Evolutionary conservation across 2,113 vertebrate species (phyloP).

Genomic region (Pelecanus crispus): DNA sequence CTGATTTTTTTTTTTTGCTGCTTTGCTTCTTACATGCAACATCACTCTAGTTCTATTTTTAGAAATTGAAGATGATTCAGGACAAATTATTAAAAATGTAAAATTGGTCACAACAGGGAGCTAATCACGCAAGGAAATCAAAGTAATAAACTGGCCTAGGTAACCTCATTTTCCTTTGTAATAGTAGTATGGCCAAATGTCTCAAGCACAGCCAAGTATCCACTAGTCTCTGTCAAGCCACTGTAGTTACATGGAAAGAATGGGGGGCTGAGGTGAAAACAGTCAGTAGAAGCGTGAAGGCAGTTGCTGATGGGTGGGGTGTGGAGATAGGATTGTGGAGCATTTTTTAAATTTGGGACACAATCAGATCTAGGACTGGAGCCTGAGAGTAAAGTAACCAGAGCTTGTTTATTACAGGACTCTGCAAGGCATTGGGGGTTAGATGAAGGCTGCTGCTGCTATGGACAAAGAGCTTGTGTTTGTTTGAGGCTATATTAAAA

Average conservation of each 20-base stretch:
- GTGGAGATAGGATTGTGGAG: not conserved
- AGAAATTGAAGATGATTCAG: not conserved
- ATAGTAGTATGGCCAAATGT: not conserved
- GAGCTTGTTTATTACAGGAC: not conserved
- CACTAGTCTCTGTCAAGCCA: not conserved
- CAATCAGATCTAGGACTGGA: not conserved
- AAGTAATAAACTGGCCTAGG: not conserved
- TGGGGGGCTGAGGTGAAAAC: not conserved
- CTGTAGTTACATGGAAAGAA: not conserved
- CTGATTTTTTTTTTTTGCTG: not conserved
- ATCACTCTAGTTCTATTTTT: not conserved
- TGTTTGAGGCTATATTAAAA: not conserved
- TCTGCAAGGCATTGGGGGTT: not conserved
- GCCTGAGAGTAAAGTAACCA: not conserved
- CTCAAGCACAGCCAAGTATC: not conserved
- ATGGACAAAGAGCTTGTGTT: not conserved
- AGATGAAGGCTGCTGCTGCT: not conserved
- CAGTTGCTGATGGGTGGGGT: not conserved
- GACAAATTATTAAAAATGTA: not conserved
- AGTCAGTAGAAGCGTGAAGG: not conserved
- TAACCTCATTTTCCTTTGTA: not conserved
- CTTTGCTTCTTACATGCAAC: not conserved
- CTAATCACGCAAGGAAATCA: not conserved
- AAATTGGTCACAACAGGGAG: not conserved
- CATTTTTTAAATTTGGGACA: not conserved